Evolutionary conservation across 2,113 vertebrate genomes (phyloP), one percentile per base, ranked within the genome.

Genomic region (Scomber colias): DNA sequence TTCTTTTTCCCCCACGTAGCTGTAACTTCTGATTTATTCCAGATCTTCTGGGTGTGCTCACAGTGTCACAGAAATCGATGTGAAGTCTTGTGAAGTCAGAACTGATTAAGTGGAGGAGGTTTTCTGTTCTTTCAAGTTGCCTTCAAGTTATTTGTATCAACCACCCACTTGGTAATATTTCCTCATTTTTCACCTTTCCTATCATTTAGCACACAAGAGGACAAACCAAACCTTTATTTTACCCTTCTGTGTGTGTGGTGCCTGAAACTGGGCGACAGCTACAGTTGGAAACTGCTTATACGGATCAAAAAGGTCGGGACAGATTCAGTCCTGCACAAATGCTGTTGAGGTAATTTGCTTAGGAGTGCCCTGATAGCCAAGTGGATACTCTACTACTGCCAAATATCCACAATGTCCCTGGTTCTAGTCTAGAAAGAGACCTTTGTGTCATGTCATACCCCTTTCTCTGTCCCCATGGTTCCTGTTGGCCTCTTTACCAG

Each of bases 181-280:
- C 24, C 8, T 14, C 7, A 48, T 16, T 14, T 63, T 48, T 7
- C 35, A 40, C 12, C n/a, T 3, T 63, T 53, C 31, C 31, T 3
- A 1, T 54, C 14, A 12, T 1, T 27, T 15, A 30, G 17, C 49
- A 24, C 62, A 64, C 2, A 17, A 50, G 55, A 54, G 8, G 19
- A 14, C 27, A 40, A 57, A 0, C 51, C 11, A 54, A 46, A 27
- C 16, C 1, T 53, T 10, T 15, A 24, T 51, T 60, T 17, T 24
- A 16, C 35, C 3, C 11, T 56, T 17, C 3, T 46, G 10, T 35
- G 8, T 1, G 2, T n/a, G 63, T 14, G 19, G 9, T 72, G 7
- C 45, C 61, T 71, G 3, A 66, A 60, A 67, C 63, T 24, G 12
- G 49, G n/a, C 48, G 54, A 65, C 68, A 5, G 59, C 24, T 27